Evolutionary conservation across 2,797 vertebrate species (phyloP), one percentile per base, ranked within the genome.

Genomic region (Myotis pilosus): DNA sequence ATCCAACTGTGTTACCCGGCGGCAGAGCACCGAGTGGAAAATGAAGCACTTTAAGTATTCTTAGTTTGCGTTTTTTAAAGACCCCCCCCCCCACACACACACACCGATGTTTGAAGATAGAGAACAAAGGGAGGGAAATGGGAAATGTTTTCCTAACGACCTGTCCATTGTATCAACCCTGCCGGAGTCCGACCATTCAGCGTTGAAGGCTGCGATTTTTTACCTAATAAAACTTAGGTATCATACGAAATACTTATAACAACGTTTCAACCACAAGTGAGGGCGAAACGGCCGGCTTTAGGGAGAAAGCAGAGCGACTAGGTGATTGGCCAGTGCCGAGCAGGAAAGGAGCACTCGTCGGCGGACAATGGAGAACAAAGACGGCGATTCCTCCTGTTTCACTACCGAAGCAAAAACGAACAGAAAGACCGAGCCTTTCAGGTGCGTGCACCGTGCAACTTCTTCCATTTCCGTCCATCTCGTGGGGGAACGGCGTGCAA

Each of bases 341-440:
- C 60, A 72, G 92, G 75, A 94, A 92, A 97, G 94, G 51, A 95
- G 71, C 25, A 69, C 89, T 30, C 28, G 68, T 2, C 94, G 3
- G 84, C 57, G 86, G 76, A 92, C 85, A 2, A 6, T 16, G 83
- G 88, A 96, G 97, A 98, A 98, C 98, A 98, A 98, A 98, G 98
- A 28, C 98, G 93, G 96, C 96, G 95, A 85, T 97, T 92, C 51
- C 94, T 94, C 53, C 47, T 55, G 4, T 2, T 78, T 87, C 49
- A 28, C 57, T 55, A 66, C 82, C 8, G 47, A 81, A 92, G 66
- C 69, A 69, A 72, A 91, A 93, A 90, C 38, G 17, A 41, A 62
- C 28, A 62, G 3, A 44, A 89, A 78, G 16, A 78, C 33, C 22
- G 47, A n/a, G 33, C 15, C 47, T 84, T 92, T 55, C 38, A 20